Base-by-base conservation (phyloP, 2,888 invertebrate genomes). In the Prostheceraeus crozeri region DNA sequence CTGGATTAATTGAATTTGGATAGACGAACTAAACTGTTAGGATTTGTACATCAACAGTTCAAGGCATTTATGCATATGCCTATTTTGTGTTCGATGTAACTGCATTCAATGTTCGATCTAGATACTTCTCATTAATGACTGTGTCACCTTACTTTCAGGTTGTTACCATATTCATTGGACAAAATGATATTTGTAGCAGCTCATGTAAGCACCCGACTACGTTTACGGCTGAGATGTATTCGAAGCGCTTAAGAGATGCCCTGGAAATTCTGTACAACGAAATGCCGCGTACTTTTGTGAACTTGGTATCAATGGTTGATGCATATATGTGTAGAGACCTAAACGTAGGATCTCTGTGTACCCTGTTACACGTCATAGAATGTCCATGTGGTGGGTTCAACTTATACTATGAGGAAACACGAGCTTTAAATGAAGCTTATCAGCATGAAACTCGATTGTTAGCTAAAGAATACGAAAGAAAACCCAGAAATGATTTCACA, bases 161-260 rank as follows among this genome's bases (percentile, higher is more conserved):
- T 3, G 67, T 73, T 53, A 73, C 72, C 1, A 25, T 74, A 31
- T 71, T 74, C 46, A 67, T 72, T 16, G 74, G 74, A 2, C 71
- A 69, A 40, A 73, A 74, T 62, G 72, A 74, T 63, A 65, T 74
- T 3, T 74, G 74, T n/a, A n/a, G n/a, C 58, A 64, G 64, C 28
- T 71, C 61, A 54, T 73, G 73, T 65, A n/a, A n/a, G n/a, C n/a
- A n/a, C n/a, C n/a, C n/a, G n/a, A n/a, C n/a, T n/a, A 23, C 21
- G 2, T 68, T 67, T 59, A 65, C 64, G 16, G 63, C 69, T 1
- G 51, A 45, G 11, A 66, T 61, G 3, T 73, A 71, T 60, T 54
- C 54, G 1, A 59, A 55, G 6, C 64, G 69, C 58, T 55, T 75
- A 10, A 57, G 67, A 59, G 60, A 63, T 28, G 69, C 70, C 1